A percentile compares a stretch with the other conserved stretches of the same genome.
Evolutionary conservation across 2,888 invertebrate species (phyloP).

Genomic region (Acrobasis suavella): DNA sequence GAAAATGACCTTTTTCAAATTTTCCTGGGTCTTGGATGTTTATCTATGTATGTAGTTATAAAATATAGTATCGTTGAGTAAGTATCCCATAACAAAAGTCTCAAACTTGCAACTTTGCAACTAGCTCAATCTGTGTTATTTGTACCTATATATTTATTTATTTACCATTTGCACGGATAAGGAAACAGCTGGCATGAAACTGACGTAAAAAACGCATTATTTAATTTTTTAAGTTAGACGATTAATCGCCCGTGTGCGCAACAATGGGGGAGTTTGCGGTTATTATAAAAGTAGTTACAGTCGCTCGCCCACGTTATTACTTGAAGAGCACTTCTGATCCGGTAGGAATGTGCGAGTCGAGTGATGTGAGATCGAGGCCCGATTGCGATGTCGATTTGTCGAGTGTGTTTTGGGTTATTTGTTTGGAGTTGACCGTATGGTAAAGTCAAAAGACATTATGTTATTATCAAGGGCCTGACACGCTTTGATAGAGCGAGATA

Average conservation of each 20-base stretch:
- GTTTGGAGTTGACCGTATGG: neutral
- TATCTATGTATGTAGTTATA: no score
- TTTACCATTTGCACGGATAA: no score
- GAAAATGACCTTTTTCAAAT: no score
- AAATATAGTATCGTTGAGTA: no score
- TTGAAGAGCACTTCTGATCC: conserved; percentile 49
- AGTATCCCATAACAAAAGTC: no score
- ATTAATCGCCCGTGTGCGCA: neutral
- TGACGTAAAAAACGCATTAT: no score
- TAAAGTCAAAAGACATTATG: neutral
- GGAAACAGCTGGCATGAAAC: no score
- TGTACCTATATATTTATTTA: no score
- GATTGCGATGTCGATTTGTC: conserved; percentile 18
- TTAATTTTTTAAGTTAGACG: neutral
- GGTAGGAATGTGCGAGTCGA: conserved; percentile 19
- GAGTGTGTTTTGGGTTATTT: conserved; percentile 9
- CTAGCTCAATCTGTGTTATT: no score
- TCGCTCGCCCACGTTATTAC: conserved; percentile 48
- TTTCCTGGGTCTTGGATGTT: no score
- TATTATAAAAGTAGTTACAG: conserved; percentile 35
- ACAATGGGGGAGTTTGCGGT: conserved; percentile 15
- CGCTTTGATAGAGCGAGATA: no score
- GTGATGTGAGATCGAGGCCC: conserved; percentile 22
- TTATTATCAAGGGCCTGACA: neutral
- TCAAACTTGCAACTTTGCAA: no score